Evolutionary conservation across 2,797 vertebrate genomes (phyloP), one percentile per base, ranked within the genome.

Genomic region (Erpetoichthys calabaricus): DNA sequence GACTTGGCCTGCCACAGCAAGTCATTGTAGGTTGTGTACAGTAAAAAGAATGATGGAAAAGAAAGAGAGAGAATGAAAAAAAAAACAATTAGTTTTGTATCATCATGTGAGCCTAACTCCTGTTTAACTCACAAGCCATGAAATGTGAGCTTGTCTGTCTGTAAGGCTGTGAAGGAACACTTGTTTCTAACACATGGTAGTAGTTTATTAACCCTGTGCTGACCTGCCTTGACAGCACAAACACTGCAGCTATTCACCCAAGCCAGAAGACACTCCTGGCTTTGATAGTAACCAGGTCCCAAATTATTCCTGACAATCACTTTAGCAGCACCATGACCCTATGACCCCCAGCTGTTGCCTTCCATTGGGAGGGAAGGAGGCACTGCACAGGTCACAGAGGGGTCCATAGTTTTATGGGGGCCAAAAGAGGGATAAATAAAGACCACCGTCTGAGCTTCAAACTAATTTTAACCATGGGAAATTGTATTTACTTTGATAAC

Each of bases 321-420:
- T 86, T 86, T 86, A 86, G 80, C 84, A 86, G 80, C 74, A 70
- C 79, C 60, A 58, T 73, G 80, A 83, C 83, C 83, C 70, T 70
- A 63, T 75, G 61, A 58, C 72, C 70, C 63, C 64, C 78, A 81
- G 83, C 82, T 82, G 79, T 78, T 73, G 68, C 67, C 65, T 78
- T 71, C 67, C 67, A 76, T 81, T 77, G 77, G 78, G 67, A 73
- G 62, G 71, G 63, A 69, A 66, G 74, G 68, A 68, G 68, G 70
- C 62, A 62, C 51, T 64, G 69, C 67, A 62, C 81, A 81, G 85
- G 86, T 88, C 84, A 86, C 70, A 75, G 71, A 76, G 76, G 86
- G 86, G 86, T 25, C 86, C 86, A 88, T 81, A 76, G 75, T 86
- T 87, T 85, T 86, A 84, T 84, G 81, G 80, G 79, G 71, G 77